These are phyloP conservation scores for Micronycteris hirsuta DNA, from an alignment of 2,113 vertebrate species.

Conservation along the genomic window DNA sequence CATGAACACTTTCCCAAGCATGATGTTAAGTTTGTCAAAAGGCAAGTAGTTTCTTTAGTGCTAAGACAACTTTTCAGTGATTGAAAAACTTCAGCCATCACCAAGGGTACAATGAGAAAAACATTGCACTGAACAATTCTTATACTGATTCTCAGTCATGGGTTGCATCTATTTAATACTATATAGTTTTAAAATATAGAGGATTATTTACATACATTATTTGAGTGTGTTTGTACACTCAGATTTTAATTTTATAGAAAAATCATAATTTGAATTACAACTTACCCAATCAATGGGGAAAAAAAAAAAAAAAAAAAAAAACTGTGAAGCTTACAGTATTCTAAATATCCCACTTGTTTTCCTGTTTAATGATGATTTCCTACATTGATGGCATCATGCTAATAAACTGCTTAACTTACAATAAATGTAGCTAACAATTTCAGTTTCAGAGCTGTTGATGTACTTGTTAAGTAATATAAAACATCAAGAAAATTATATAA, in stretches of 20 bases:
- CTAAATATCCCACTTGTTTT: background rate
- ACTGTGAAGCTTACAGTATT: background rate
- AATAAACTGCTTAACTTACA: background rate
- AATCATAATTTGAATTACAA: background rate
- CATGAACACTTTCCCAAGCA: background rate
- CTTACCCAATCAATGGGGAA: background rate
- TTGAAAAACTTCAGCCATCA: background rate
- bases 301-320: background rate
- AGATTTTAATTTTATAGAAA: background rate
- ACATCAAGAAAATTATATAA: constrained; percentile 34
- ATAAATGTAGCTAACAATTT: background rate
- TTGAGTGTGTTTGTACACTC: background rate
- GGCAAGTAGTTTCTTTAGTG: background rate
- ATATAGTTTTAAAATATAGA: background rate
- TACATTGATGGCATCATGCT: background rate
- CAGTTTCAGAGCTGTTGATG: background rate
- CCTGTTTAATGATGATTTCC: background rate
- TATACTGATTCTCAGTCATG: background rate
- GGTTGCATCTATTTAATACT: background rate
- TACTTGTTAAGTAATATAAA: constrained; percentile 41
- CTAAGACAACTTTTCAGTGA: background rate
- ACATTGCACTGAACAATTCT: background rate
- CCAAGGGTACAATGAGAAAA: background rate
- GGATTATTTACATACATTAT: background rate
- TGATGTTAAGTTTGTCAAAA: background rate